Percentiles rank a stretch among this genome's conserved stretches.
Conservation (phyloP, 2,888 invertebrate genomes). For the Tenthredo notha region DNA sequence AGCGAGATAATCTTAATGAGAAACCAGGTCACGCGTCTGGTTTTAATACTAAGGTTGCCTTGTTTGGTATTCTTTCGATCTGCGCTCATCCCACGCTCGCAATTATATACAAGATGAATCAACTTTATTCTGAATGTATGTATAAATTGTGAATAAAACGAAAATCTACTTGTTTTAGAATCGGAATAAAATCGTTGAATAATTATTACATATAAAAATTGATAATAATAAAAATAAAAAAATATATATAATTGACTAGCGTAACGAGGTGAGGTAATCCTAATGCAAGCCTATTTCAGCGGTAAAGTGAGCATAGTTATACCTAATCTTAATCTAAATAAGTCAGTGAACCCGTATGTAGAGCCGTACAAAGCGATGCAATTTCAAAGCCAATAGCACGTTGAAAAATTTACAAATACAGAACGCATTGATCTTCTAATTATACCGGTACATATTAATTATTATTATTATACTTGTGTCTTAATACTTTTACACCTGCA, state of each 20-base stretch:
- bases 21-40: conserved; percentile 47
- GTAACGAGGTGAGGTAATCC: conserved; percentile 19
- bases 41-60: conserved; percentile 25
- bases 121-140: not conserved
- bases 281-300: not conserved
- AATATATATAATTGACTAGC: not conserved
- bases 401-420: not conserved
- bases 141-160: not conserved
- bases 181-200: not conserved
- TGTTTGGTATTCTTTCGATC: conserved; percentile 40
- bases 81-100: conserved; percentile 26
- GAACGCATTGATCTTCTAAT: not conserved
- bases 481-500: not conserved
- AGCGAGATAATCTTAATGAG: not conserved
- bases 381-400: not conserved
- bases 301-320: not conserved
- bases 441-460: not conserved
- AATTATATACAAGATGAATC: not conserved
- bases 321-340: not conserved
- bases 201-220: too few relatives aligned
- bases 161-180: not conserved
- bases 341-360: conserved; percentile 17
- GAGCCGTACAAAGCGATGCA: not conserved
- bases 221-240: not conserved
- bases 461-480: not conserved